Percentiles rank a stretch among this genome's conserved stretches.
These are phyloP conservation scores for Agrotis segetum DNA, from an alignment of 2,888 invertebrate species.

Conservation along the genomic window DNA sequence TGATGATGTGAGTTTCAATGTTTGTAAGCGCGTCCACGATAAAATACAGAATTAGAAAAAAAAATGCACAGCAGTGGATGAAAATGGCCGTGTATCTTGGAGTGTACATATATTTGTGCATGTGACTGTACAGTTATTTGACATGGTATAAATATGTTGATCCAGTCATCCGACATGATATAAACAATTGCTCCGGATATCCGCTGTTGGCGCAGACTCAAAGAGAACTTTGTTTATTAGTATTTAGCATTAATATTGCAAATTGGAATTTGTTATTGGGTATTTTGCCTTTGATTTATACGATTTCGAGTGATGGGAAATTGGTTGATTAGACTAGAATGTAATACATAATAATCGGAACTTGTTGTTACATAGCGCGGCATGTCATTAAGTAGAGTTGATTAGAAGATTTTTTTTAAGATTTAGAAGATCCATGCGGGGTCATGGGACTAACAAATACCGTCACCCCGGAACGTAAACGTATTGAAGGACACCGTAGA, in stretches of 20 bases:
- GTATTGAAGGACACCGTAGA: no score
- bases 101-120: neutral
- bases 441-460: no score
- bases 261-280: slow-evolving; percentile 18
- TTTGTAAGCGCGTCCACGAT: no score
- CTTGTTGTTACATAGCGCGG: no score
- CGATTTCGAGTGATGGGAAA: neutral
- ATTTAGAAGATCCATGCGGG: no score
- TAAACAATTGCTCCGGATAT: slow-evolving; percentile 61
- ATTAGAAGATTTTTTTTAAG: no score
- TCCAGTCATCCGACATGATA: slow-evolving; percentile 34
- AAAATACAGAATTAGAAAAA: no score
- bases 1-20: no score
- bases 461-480: no score
- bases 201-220: slow-evolving; percentile 64
- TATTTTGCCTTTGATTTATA: slow-evolving; percentile 22
- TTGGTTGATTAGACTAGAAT: neutral
- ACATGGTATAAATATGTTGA: slow-evolving; percentile 44
- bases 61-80: neutral
- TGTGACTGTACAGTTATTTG: slow-evolving; percentile 22
- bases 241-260: slow-evolving; percentile 26
- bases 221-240: slow-evolving; percentile 60
- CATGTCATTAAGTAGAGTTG: no score
- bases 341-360: no score
- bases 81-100: neutral